Evolutionary conservation across 2,888 invertebrate genomes (phyloP).

Genomic region (Luperina nickerlii): DNA sequence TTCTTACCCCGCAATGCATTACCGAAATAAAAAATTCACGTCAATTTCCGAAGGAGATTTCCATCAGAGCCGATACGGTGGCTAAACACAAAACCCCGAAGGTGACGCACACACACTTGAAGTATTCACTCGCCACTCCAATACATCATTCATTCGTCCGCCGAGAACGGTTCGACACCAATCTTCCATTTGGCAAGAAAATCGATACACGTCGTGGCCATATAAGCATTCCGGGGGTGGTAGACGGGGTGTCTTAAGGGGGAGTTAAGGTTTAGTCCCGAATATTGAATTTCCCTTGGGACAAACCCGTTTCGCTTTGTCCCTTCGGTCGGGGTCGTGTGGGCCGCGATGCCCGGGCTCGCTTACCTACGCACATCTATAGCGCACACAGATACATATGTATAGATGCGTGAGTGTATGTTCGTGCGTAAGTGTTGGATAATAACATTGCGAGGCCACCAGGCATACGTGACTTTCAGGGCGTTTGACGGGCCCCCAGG

Average conservation of each 20-base stretch:
- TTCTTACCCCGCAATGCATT: slow-evolving; percentile 80
- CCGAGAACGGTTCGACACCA: slow-evolving; percentile 89
- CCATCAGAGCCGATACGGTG: slow-evolving; percentile 85
- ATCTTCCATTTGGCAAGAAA: slow-evolving; percentile 91
- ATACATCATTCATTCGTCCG: slow-evolving; percentile 90
- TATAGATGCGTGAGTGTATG: slow-evolving; percentile 74
- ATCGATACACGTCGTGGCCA: slow-evolving; percentile 91
- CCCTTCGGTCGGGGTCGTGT: slow-evolving; percentile 90
- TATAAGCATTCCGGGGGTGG: slow-evolving; percentile 90
- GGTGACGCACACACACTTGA: slow-evolving; percentile 82
- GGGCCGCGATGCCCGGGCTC: slow-evolving; percentile 88
- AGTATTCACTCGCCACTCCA: slow-evolving; percentile 87
- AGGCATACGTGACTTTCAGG: slow-evolving; percentile 89
- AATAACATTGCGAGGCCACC: slow-evolving; percentile 88
- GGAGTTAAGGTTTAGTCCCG: slow-evolving; percentile 91
- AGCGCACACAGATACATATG: slow-evolving; percentile 65
- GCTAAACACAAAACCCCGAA: slow-evolving; percentile 84
- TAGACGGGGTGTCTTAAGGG: slow-evolving; percentile 89
- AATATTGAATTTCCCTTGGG: slow-evolving; percentile 91
- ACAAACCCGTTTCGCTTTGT: slow-evolving; percentile 91
- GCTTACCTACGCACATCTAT: slow-evolving; percentile 74
- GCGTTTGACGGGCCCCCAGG: slow-evolving; percentile 87
- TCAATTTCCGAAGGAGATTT: slow-evolving; percentile 84
- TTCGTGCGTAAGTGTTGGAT: slow-evolving; percentile 88
- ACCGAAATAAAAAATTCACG: slow-evolving; percentile 87